phyloP scores from a whole-genome alignment of 2,888 invertebrate genomes.

The Ceraclea dissimilis region DNA sequence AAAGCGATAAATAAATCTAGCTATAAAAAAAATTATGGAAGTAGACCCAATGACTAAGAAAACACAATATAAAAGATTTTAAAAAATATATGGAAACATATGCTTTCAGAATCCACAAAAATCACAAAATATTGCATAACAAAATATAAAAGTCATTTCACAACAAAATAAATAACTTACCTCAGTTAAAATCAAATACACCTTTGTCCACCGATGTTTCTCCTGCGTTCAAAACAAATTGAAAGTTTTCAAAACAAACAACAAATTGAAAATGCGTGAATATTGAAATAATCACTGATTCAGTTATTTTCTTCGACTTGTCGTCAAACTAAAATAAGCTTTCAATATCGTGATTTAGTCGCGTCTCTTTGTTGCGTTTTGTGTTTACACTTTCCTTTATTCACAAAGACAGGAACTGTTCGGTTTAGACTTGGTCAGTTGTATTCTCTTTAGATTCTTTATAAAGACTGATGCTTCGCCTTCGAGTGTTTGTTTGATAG shows the following conservation, averaged over 20 bases:
- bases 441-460: background rate
- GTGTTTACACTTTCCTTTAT: conserved; percentile 16
- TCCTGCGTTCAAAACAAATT: background rate
- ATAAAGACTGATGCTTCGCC: background rate
- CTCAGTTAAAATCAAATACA: background rate
- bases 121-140: background rate
- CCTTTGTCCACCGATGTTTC: background rate
- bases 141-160: background rate
- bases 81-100: too few relatives aligned
- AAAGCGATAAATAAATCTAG: too few relatives aligned
- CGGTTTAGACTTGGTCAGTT: background rate
- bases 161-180: background rate
- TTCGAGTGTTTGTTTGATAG: background rate
- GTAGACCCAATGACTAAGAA: too few relatives aligned
- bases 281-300: background rate
- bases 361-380: background rate
- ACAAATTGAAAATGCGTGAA: background rate
- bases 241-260: background rate
- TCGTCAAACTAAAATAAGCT: too few relatives aligned
- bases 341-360: too few relatives aligned
- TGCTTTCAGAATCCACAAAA: too few relatives aligned
- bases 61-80: too few relatives aligned
- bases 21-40: too few relatives aligned
- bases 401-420: conserved; percentile 2
- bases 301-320: background rate